Base-by-base conservation (phyloP, 2,888 invertebrate species). In the Macaria notata region DNA sequence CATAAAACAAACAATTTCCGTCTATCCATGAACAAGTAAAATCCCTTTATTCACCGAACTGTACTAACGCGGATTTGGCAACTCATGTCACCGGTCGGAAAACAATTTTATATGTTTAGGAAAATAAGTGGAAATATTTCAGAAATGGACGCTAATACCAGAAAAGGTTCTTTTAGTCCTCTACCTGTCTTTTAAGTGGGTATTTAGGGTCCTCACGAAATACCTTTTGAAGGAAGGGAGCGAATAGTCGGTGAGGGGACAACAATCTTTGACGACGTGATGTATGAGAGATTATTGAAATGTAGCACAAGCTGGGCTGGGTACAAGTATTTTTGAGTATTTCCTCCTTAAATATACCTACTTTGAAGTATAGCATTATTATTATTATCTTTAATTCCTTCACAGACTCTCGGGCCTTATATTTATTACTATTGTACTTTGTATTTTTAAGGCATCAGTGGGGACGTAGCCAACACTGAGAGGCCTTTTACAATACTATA, bases 111-210 rank as follows among this genome's bases (percentile, higher is more conserved):
- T 46, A 46, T 55, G 45, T 52, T 50, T 48, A 42, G 31, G 46
- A 54, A 59, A 59, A 59, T 59, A 55, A 48, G 48, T 54, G 30
- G 42, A 59, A 59, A 55, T 55, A 59, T 55, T 48, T 49, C 41
- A 6, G 30, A 52, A 54, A 51, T 45, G 38, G 59, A 54, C 54
- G 47, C 33, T 59, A 54, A 59, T 59, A 45, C 54, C 51, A 33
- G 42, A 47, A 55, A 59, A 59, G 54, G 59, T 51, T 46, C 50
- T 50, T 44, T 50, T 50, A 50, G 50, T 50, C 45, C 48, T 41
- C 19, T 59, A 59, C 59, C 54, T 59, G 54, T 54, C 48, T 48
- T 30, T 43, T 54, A 48, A 55, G 48, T 49, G 51, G 59, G 58
- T 48, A 59, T 52, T 59, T 59, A 55, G 48, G 48, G 41, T 42